Conservation (phyloP, 2,113 vertebrate genomes). For the Felis catus region F.catus_Fca126_mat1.0 CM031412.1:110001001-110001500, state of each 20-base stretch:
- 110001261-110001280: neutral
- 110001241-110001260: neutral
- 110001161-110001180: neutral
- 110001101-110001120: rapidly evolving
- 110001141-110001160: neutral
- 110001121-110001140: neutral
- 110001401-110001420: neutral
- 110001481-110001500: neutral
- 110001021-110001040: neutral
- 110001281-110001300: neutral
- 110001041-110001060: neutral
- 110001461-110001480: neutral
- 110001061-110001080: neutral
- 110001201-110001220: neutral
- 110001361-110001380: neutral
- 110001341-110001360: too few relatives aligned
- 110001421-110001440: neutral
- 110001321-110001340: rapidly evolving
- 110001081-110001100: neutral
- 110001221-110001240: neutral
- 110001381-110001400: rapidly evolving
- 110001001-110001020: rapidly evolving
- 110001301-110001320: too few relatives aligned
- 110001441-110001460: neutral
- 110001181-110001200: neutral